Evolutionary conservation across 2,888 invertebrate genomes (phyloP).

Genomic region (Diarsia mendica): DNA sequence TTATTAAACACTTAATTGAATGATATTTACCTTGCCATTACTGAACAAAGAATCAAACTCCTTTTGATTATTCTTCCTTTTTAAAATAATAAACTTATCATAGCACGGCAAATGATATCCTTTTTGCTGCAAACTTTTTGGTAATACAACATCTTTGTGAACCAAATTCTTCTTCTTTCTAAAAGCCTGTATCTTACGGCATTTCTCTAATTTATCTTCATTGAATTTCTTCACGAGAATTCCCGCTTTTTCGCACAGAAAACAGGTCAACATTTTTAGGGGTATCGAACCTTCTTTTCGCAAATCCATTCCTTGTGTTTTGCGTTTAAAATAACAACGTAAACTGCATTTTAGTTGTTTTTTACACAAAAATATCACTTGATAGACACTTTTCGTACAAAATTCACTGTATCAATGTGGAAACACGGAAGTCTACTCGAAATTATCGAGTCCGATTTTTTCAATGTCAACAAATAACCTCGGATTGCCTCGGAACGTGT

Average conservation of each 20-base stretch:
- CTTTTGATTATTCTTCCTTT: constrained; percentile 34
- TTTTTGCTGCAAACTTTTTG: constrained; percentile 19
- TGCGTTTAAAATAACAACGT: background rate
- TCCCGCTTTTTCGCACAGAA: constrained; percentile 28
- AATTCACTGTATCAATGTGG: constrained; percentile 24
- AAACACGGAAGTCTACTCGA: constrained; percentile 25
- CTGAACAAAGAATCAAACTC: constrained; percentile 39
- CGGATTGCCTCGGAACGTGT: constrained; percentile 27
- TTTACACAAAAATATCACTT: background rate
- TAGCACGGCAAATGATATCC: constrained; percentile 38
- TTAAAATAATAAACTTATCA: constrained; percentile 30
- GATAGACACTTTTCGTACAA: constrained; percentile 10
- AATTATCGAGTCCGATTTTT: constrained; percentile 17
- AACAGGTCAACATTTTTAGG: constrained; percentile 29
- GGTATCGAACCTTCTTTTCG: background rate
- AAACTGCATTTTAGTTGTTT: background rate
- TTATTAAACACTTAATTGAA: background rate
- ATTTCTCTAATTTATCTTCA: constrained; percentile 35
- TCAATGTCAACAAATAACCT: constrained; percentile 27
- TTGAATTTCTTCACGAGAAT: constrained; percentile 31
- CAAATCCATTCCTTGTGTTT: background rate
- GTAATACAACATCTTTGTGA: constrained; percentile 28
- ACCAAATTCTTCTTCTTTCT: constrained; percentile 33
- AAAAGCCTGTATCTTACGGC: constrained; percentile 34
- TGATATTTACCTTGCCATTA: constrained; percentile 31